These are phyloP conservation scores for Cotesia chilonis DNA, from an alignment of 1,140 invertebrate species.

Conservation along the genomic window DNA sequence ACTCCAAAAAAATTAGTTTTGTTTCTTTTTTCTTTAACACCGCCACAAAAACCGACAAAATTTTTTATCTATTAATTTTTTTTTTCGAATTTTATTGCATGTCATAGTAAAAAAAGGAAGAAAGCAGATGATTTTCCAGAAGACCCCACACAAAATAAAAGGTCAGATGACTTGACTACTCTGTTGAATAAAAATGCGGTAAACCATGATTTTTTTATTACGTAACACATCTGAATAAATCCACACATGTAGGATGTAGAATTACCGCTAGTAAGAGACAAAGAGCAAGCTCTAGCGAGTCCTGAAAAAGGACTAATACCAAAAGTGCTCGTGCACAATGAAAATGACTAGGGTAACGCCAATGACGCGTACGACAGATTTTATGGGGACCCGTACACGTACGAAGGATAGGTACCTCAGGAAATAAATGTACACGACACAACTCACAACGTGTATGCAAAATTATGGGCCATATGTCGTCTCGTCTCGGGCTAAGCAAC, in stretches of 20 bases:
- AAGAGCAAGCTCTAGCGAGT: neutral
- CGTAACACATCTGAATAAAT: neutral
- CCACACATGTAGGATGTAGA: too few species aligned
- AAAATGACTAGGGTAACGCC: slow-evolving; percentile 6
- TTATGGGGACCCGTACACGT: slow-evolving; percentile 32
- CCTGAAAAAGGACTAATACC: slow-evolving; percentile 12
- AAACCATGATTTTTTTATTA: neutral
- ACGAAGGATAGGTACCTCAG: neutral
- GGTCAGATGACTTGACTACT: slow-evolving; percentile 14
- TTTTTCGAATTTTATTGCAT: slow-evolving; percentile 1
- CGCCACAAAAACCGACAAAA: neutral
- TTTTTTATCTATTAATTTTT: neutral
- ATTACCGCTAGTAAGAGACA: neutral
- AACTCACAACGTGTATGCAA: slow-evolving; percentile 36
- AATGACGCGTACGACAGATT: slow-evolving; percentile 42
- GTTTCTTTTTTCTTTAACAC: too few species aligned
- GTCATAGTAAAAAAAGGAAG: neutral
- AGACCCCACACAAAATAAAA: slow-evolving; percentile 1
- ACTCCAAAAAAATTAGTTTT: neutral
- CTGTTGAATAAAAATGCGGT: neutral
- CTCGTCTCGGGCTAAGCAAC: too few species aligned
- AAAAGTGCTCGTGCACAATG: slow-evolving; percentile 19
- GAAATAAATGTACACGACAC: slow-evolving; percentile 16
- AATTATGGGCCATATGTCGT: slow-evolving; percentile 43
- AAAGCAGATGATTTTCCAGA: neutral